These are phyloP conservation scores for Harmothoe impar DNA, from an alignment of 2,888 invertebrate species.

Conservation along the genomic window DNA sequence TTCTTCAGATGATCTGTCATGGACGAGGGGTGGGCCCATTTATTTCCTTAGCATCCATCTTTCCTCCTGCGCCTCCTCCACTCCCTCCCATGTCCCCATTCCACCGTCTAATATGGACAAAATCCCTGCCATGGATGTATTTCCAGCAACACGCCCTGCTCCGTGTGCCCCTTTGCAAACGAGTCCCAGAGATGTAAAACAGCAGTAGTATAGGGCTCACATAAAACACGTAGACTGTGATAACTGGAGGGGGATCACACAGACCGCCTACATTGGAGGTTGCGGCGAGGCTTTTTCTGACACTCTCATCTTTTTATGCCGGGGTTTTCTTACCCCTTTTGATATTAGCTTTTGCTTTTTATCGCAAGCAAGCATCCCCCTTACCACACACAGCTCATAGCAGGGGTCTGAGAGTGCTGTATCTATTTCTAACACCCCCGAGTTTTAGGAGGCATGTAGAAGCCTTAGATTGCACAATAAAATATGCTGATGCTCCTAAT, in stretches of 20 bases:
- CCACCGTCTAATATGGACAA: neutral
- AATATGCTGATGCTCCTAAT: too few relatives aligned
- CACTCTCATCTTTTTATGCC: neutral
- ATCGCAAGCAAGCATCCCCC: too few relatives aligned
- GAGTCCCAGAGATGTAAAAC: neutral
- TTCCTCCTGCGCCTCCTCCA: too few relatives aligned
- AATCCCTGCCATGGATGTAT: neutral
- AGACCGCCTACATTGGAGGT: neutral
- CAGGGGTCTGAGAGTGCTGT: too few relatives aligned
- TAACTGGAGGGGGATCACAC: neutral
- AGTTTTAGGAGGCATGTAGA: too few relatives aligned
- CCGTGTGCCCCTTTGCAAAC: neutral
- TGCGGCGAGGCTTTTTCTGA: neutral
- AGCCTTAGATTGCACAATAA: too few relatives aligned
- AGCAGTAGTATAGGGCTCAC: neutral
- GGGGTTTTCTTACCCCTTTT: too few relatives aligned
- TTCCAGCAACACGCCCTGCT: neutral
- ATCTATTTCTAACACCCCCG: too few relatives aligned
- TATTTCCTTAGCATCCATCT: neutral
- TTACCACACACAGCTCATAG: too few relatives aligned
- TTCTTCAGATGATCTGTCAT: constrained; percentile 19
- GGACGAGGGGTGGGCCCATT: neutral
- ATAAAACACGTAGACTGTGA: neutral
- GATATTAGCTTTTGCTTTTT: too few relatives aligned
- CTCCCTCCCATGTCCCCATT: neutral